phyloP scores from a whole-genome alignment of 2,888 invertebrate species.

The Drosophila putrida region DNA sequence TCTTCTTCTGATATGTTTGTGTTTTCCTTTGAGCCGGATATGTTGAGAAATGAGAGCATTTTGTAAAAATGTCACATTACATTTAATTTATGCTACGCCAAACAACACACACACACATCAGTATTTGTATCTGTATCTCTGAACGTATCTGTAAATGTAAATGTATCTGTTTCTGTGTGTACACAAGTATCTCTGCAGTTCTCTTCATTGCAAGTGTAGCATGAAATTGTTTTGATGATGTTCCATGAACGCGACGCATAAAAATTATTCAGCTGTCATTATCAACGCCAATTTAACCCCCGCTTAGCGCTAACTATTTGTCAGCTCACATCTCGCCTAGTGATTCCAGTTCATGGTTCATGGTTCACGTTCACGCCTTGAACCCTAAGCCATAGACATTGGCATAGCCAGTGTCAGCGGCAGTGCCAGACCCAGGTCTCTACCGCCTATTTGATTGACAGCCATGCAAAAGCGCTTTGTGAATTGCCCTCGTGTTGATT shows the following conservation, averaged over 20 bases:
- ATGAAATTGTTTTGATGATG: slow-evolving; percentile 71
- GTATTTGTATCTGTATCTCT: slow-evolving; percentile 41
- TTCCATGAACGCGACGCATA: slow-evolving; percentile 58
- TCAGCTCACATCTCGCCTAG: slow-evolving; percentile 34
- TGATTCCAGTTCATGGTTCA: slow-evolving; percentile 21
- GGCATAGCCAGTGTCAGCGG: neutral
- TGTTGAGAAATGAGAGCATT: slow-evolving; percentile 84
- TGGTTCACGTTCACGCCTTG: slow-evolving; percentile 48
- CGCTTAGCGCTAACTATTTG: slow-evolving; percentile 61
- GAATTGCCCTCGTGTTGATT: slow-evolving; percentile 60
- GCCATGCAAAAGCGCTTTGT: slow-evolving; percentile 61
- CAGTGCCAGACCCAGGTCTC: neutral
- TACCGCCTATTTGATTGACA: slow-evolving; percentile 56
- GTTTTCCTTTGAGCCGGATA: slow-evolving; percentile 66
- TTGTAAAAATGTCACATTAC: slow-evolving; percentile 85
- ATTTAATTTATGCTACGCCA: slow-evolving; percentile 83
- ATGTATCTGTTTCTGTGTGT: slow-evolving; percentile 32
- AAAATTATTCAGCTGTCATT: slow-evolving; percentile 62
- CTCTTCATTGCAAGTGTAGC: slow-evolving; percentile 63
- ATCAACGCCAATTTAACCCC: slow-evolving; percentile 65
- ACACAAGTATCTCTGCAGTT: slow-evolving; percentile 42
- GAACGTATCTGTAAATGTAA: slow-evolving; percentile 28
- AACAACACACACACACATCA: slow-evolving; percentile 44
- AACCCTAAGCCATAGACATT: slow-evolving; percentile 18
- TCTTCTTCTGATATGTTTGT: slow-evolving; percentile 3